Percentiles rank a stretch among this genome's conserved stretches.
phyloP scores from a whole-genome alignment of 92 coral and sea anemone species.

The Porites evermanni region DNA sequence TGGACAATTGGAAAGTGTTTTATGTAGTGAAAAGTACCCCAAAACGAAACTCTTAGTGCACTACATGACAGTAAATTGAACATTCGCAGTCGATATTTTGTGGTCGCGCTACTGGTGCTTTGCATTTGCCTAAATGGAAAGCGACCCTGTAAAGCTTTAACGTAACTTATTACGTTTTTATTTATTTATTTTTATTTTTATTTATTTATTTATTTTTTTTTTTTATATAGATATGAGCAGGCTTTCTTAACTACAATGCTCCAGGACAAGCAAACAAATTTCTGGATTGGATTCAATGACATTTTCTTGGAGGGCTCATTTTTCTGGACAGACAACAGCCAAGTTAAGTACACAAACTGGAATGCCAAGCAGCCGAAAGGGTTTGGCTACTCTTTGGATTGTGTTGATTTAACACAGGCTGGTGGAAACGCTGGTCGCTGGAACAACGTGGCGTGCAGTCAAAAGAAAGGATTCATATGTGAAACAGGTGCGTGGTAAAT shows the following conservation, averaged over 20 bases:
- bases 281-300: conserved; percentile 93
- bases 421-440: conserved; percentile 78
- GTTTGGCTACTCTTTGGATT: conserved; percentile 42
- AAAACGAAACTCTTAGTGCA: too few species aligned
- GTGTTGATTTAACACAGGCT: conserved; percentile 72
- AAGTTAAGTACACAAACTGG: conserved; percentile 82
- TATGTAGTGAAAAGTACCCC: too few species aligned
- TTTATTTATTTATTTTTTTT: too few species aligned
- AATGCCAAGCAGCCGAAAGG: conserved; percentile 68
- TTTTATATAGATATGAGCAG: conserved; percentile 79
- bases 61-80: too few species aligned
- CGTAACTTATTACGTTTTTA: too few species aligned
- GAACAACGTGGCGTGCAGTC: conserved; percentile 64
- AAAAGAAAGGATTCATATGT: conserved; percentile 75
- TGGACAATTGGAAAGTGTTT: too few species aligned
- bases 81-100: too few species aligned
- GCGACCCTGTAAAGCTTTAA: too few species aligned
- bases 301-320: conserved; percentile 57
- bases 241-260: conserved; percentile 79
- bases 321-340: conserved; percentile 79
- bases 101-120: too few species aligned
- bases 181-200: too few species aligned
- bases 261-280: conserved; percentile 20
- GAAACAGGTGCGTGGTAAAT: conserved; percentile 70
- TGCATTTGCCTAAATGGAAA: too few species aligned